These are phyloP conservation scores for Ophioderma brevispina DNA, from an alignment of 35 echinoderm and acorn worm genomes.

Conservation along the genomic window DNA sequence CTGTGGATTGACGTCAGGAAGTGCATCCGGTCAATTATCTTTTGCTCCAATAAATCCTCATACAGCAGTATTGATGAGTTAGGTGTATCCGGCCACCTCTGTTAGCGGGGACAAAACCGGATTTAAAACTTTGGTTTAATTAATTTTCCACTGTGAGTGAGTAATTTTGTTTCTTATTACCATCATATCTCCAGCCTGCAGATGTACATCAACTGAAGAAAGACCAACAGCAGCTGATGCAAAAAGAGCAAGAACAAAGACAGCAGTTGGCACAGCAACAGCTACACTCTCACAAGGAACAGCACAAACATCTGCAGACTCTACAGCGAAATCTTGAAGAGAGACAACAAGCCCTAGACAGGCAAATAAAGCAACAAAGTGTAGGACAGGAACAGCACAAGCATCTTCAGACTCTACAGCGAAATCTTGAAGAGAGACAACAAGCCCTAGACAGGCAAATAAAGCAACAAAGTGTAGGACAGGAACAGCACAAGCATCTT, in stretches of 20 bases:
- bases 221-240: slow-evolving; percentile 45
- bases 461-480: not conserved
- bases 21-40: no score
- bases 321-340: slow-evolving; percentile 52
- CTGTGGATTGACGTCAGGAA: no score
- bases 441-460: no score
- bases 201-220: slow-evolving; percentile 23
- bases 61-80: no score
- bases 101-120: no score
- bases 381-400: slow-evolving; percentile 2
- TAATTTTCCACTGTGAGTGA: no score
- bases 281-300: slow-evolving; percentile 15
- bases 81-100: no score
- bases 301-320: slow-evolving; percentile 46
- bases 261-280: slow-evolving; percentile 35
- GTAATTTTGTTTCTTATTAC: no score
- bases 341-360: slow-evolving; percentile 34
- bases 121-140: no score
- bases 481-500: no score
- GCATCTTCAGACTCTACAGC: slow-evolving; percentile 46
- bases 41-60: no score
- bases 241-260: slow-evolving; percentile 45
- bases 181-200: not conserved
- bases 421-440: no score
- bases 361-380: slow-evolving; percentile 16